phyloP scores from a whole-genome alignment of 2,113 vertebrate species.

The Neoarius graeffei region DNA sequence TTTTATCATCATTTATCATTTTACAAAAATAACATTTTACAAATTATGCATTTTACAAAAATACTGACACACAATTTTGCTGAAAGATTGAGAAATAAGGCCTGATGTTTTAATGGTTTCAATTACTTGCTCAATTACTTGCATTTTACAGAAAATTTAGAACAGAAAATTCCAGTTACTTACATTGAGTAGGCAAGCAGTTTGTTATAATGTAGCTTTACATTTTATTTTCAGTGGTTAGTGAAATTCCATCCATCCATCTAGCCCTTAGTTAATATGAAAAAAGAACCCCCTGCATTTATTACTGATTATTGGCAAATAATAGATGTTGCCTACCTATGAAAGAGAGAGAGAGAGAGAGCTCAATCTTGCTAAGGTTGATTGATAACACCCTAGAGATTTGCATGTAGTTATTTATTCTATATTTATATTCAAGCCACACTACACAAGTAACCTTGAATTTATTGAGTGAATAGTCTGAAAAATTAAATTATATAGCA shows the following conservation, averaged over 20 bases:
- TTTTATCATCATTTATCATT: not conserved
- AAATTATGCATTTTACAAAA: not conserved
- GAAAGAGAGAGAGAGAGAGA: not conserved
- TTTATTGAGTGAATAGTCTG: no score
- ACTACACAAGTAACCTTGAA: no score
- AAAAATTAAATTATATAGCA: no score
- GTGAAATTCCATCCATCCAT: not conserved
- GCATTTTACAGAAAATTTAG: not conserved
- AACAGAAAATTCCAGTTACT: not conserved
- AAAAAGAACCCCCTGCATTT: not conserved
- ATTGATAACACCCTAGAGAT: no score
- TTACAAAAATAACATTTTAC: not conserved
- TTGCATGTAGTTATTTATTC: not conserved
- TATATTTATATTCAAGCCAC: not conserved
- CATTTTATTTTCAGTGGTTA: not conserved
- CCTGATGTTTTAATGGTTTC: not conserved
- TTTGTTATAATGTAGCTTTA: not conserved
- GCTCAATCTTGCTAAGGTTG: no score
- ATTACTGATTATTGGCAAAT: no score
- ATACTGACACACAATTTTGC: not conserved
- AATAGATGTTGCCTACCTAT: no score
- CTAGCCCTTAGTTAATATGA: not conserved
- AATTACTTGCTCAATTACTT: not conserved
- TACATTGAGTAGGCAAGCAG: not conserved
- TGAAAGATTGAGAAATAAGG: not conserved